Evolutionary conservation across 1,140 invertebrate species (phyloP).

Genomic region (Marisa cornuarietis): DNA sequence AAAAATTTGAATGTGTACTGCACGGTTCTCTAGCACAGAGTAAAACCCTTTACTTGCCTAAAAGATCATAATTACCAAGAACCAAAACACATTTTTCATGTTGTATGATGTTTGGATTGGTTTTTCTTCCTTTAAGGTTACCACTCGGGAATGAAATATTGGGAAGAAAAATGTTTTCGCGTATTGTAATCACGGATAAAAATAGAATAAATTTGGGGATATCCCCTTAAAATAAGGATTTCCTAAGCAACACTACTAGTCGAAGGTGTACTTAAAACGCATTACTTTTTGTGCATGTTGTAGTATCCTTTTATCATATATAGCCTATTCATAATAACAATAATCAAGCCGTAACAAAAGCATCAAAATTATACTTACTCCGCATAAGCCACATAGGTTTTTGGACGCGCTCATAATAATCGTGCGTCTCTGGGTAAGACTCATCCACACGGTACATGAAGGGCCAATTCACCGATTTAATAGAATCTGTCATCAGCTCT

Average conservation of each 20-base stretch:
- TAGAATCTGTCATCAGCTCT: conserved; percentile 62
- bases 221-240: conserved; percentile 17
- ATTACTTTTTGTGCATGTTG: no score
- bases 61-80: no score
- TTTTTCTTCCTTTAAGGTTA: no score
- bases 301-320: background rate
- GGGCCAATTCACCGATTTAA: conserved; percentile 61
- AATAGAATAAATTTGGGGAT: conserved; percentile 20
- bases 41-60: no score
- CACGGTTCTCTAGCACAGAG: no score
- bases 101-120: no score
- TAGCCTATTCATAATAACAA: background rate
- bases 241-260: conserved; percentile 7
- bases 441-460: conserved; percentile 63
- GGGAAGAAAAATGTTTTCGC: no score
- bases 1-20: no score
- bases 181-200: conserved; percentile 9
- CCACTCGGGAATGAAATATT: no score
- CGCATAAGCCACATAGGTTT: conserved; percentile 67
- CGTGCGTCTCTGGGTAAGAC: conserved; percentile 52
- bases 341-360: background rate
- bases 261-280: background rate
- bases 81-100: no score
- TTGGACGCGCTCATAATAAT: conserved; percentile 65
- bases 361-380: conserved; percentile 55